phyloP scores from a whole-genome alignment of 2,113 vertebrate genomes.

The Cyanoliseus patagonus region DNA sequence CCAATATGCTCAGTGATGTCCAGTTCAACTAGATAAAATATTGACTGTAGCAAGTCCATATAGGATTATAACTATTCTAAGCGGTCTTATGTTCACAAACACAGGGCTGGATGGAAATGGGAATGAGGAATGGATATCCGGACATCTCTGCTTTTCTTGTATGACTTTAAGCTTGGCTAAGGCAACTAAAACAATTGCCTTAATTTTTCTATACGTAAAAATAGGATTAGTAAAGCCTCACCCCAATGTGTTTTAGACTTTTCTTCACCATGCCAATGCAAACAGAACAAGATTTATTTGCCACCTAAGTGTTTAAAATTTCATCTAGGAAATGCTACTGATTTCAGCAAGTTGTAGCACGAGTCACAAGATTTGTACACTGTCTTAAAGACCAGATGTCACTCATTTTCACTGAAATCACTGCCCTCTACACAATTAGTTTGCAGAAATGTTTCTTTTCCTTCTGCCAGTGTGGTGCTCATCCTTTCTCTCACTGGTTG shows the following conservation, averaged over 20 bases:
- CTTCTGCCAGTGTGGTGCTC: background rate
- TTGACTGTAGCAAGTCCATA: background rate
- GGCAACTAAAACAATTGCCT: background rate
- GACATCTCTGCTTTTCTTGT: background rate
- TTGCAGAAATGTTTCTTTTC: background rate
- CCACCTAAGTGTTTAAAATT: background rate
- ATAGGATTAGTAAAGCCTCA: background rate
- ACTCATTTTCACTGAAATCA: background rate
- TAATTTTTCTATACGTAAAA: background rate
- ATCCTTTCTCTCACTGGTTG: background rate
- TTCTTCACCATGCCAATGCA: background rate
- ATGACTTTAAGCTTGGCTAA: background rate
- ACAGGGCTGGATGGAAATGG: background rate
- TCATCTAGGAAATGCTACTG: background rate
- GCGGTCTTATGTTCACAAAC: background rate
- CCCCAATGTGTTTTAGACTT: rapidly evolving
- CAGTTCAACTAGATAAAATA: background rate
- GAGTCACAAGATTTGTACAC: background rate
- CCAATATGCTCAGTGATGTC: background rate
- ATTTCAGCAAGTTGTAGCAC: background rate
- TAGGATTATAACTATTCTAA: background rate
- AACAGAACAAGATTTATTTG: background rate
- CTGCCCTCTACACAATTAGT: background rate
- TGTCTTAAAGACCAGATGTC: background rate
- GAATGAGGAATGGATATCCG: background rate